Base-by-base conservation (phyloP, 2,888 invertebrate genomes). In the Andrena minutula region DNA sequence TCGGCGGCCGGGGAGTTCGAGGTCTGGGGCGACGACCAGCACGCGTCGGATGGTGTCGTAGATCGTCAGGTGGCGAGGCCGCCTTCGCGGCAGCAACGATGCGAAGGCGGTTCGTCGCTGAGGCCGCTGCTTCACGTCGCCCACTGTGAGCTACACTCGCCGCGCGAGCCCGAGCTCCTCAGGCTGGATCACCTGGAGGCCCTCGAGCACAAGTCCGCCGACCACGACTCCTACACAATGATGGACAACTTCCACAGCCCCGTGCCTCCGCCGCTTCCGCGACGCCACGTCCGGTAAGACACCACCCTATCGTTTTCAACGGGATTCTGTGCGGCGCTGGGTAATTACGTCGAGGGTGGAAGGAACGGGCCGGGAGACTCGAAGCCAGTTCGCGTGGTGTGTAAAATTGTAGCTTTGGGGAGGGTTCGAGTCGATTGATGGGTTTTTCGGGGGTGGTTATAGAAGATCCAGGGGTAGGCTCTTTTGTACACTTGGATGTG, bases 1-100 rank as follows among this genome's bases (percentile, higher is more conserved):
- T 93, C 94, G 89, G 94, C 94, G 88, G 93, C 93, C 82, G 93
- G 93, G 75, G 94, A 94, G 89, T 93, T 94, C 86, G 94, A 94
- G 81, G 93, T 94, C 87, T 94, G 94, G 94, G 93, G 93, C 79
- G 94, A 94, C 85, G 94, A 94, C 75, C 90, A 89, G 41, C 84
- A 76, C 82, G 79, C 91, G 85, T 78, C 92, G 89, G 92, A 91
- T 90, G 92, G 91, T 88, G 56, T 20, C 56, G 84, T 92, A 90
- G 92, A 92, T 78, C 88, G 89, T 66, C 90, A 87, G 87, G 88
- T 83, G 86, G 86, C 86, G 78, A 85, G 86, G 81, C 88, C 89
- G 88, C 88, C 88, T 83, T 89, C 89, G 86, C 90, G 87, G 74
- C 90, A 91, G 77, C 89, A 92, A 86, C 89, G 93, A 91, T 92